Percentiles rank a stretch among this genome's conserved stretches.
Conservation (phyloP, 30 jellyfish, hydroid and myxozoan genomes). For the Catostylus mosaicus region DNA sequence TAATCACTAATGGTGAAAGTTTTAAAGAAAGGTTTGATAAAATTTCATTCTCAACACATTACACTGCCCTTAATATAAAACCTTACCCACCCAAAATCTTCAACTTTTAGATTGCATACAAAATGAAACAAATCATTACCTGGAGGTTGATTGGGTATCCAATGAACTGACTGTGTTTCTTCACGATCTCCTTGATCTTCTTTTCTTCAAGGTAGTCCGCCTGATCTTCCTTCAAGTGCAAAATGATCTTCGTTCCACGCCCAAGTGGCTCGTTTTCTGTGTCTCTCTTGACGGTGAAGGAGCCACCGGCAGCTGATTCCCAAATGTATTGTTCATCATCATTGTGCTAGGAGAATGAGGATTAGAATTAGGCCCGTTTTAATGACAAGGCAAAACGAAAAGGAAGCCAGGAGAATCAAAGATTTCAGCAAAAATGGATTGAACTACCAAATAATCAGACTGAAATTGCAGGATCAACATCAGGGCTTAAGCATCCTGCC, state of each 20-base stretch:
- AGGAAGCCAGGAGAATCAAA: neutral
- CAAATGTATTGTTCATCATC: slow-evolving; percentile 99
- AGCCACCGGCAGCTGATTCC: slow-evolving; percentile 98
- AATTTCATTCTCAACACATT: too few species aligned
- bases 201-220: slow-evolving; percentile 85
- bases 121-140: too few species aligned
- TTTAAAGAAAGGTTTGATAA: too few species aligned
- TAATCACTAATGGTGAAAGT: too few species aligned
- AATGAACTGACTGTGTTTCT: slow-evolving; percentile 98
- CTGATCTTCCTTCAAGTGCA: slow-evolving; percentile 95
- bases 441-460: too few species aligned
- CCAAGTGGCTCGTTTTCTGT: slow-evolving; percentile 95
- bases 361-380: neutral
- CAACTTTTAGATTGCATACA: too few species aligned
- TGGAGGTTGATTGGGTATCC: slow-evolving; percentile 93
- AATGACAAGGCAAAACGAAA: neutral
- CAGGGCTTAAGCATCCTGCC: too few species aligned
- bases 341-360: slow-evolving; percentile 55
- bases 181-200: slow-evolving; percentile 87
- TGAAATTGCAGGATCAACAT: too few species aligned
- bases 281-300: slow-evolving; percentile 93
- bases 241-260: slow-evolving; percentile 93
- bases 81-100: too few species aligned
- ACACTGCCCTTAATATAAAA: too few species aligned
- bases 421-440: too few species aligned